Evolutionary conservation across 1,140 invertebrate species (phyloP), one percentile per base, ranked within the genome.

Genomic region (Scaptomyza graminum): DNA sequence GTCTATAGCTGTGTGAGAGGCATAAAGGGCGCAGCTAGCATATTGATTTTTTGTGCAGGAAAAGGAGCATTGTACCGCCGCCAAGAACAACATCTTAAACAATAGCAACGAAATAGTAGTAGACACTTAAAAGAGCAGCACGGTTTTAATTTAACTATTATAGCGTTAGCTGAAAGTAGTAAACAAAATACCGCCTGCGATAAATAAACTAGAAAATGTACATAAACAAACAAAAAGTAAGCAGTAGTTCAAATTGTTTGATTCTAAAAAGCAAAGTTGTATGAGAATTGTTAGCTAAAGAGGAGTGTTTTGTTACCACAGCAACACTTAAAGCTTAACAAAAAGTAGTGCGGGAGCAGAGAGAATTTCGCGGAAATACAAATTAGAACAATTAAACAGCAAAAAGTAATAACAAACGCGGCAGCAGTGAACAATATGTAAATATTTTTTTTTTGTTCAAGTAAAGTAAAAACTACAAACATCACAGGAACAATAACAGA

Each of bases 11-110:
- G 79, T 71, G 68, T 57, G 62, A 82, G 79, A 78, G 66, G 62
- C 74, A 70, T 79, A 85, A 88, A 87, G 83, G 78, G 82, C 82
- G 82, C 83, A 87, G 82, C 82, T 75, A 78, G 47, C 79, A 75
- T 79, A 84, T 84, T 73, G 80, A 84, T 84, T 84, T 85, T 80
- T 80, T 84, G 72, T 68, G 76, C 56, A 76, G 57, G 39, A 62
- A 56, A 18, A 74, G 79, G 76, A 83, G 72, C 80, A 85, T 80
- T 74, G 79, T 79, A 83, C 57, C 57, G 76, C 60, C 71, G 46
- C 22, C 50, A 69, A 34, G 6, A 34, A 9, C 61, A 73, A 61
- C 25, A 69, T 57, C 37, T 47, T 64, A 52, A 39, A 59, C 18
- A 66, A 49, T 55, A 59, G 13, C 43, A 37, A 28, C 50, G 37